A percentile compares a stretch with the other conserved stretches of the same genome.
These are phyloP conservation scores for silkworm (Bombyx mori) DNA, from an alignment of 1,140 invertebrate genomes.

Conservation along the genomic window DNA sequence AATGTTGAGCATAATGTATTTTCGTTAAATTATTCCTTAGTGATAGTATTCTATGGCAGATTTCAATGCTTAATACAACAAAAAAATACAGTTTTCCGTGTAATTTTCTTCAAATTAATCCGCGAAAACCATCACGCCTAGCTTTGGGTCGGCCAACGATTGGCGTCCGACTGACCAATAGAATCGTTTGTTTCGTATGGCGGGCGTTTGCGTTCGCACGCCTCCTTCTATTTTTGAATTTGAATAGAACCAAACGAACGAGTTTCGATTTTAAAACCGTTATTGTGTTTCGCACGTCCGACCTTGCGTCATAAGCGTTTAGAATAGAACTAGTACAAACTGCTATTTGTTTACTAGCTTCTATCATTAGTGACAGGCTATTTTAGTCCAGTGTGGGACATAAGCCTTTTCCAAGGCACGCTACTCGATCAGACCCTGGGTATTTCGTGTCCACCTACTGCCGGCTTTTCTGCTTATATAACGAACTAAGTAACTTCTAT, in stretches of 20 bases:
- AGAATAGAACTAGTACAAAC: too few species aligned
- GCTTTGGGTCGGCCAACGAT: constrained; percentile 40
- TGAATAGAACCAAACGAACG: constrained; percentile 22
- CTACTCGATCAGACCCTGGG: too few species aligned
- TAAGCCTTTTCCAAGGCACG: too few species aligned
- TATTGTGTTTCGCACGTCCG: background rate
- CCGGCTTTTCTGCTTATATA: too few species aligned
- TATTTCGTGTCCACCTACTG: too few species aligned
- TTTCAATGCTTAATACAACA: background rate
- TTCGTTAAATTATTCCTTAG: too few species aligned
- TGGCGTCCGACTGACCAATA: constrained; percentile 46
- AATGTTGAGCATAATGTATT: too few species aligned
- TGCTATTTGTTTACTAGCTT: too few species aligned
- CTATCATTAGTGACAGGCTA: too few species aligned
- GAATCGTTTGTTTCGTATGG: constrained; percentile 31
- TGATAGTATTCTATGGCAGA: too few species aligned
- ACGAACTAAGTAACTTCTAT: too few species aligned
- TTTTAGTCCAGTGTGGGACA: too few species aligned
- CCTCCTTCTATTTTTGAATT: constrained; percentile 60
- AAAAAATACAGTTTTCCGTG: background rate
- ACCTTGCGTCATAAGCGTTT: background rate
- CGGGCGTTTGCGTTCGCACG: constrained; percentile 33
- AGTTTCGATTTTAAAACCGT: constrained; percentile 26
- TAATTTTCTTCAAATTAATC: constrained; percentile 23
- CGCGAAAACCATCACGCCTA: constrained; percentile 37